These are phyloP conservation scores for Myathropa florea DNA, from an alignment of 2,888 invertebrate genomes.

Conservation along the genomic window DNA sequence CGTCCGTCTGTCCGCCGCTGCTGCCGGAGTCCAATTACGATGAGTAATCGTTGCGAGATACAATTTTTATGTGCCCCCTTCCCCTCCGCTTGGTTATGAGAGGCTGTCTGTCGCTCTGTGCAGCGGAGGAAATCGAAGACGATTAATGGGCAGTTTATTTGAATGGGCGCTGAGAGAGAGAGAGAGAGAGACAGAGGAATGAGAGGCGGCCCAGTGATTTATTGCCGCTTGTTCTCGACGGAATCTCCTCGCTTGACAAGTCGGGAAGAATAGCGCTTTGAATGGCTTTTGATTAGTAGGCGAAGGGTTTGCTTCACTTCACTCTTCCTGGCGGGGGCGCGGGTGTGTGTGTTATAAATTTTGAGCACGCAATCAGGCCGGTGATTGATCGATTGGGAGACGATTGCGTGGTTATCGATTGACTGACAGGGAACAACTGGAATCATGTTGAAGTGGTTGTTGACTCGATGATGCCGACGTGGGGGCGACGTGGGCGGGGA, in stretches of 20 bases:
- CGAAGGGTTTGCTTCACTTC: not conserved
- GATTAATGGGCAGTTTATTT: constrained; percentile 60
- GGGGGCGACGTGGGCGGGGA: not conserved
- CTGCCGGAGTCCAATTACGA: constrained; percentile 54
- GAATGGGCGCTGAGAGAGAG: constrained; percentile 1
- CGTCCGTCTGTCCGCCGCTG: not conserved
- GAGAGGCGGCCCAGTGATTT: constrained; percentile 44
- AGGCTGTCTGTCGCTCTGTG: too few relatives aligned
- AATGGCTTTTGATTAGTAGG: not conserved
- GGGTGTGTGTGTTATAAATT: not conserved
- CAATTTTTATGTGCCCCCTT: constrained; percentile 35
- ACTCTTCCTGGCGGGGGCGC: not conserved
- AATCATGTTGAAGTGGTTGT: not conserved
- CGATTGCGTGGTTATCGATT: not conserved
- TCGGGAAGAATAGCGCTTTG: not conserved
- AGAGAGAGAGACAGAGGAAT: not conserved
- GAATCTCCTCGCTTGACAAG: constrained; percentile 9
- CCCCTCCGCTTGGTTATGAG: constrained; percentile 1
- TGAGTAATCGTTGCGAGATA: constrained; percentile 62
- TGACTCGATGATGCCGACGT: not conserved
- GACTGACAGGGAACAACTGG: not conserved
- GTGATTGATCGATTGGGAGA: not conserved
- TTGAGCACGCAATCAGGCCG: not conserved
- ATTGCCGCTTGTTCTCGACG: constrained; percentile 17
- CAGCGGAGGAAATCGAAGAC: constrained; percentile 47